phyloP scores from a whole-genome alignment of 1,140 invertebrate species.

The Euwallacea fornicatus region DNA sequence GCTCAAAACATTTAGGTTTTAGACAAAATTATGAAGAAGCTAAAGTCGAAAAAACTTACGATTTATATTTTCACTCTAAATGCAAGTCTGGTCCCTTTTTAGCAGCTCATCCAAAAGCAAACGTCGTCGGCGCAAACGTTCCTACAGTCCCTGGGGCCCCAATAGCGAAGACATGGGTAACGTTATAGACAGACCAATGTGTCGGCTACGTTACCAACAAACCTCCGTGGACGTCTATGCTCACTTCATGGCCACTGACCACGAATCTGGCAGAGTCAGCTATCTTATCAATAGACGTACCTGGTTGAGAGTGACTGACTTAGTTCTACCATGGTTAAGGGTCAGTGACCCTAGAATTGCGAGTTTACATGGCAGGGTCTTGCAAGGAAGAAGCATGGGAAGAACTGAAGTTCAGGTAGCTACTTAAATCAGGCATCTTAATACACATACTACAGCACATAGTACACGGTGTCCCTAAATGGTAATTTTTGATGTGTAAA shows the following conservation, averaged over 20 bases:
- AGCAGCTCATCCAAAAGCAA: slow-evolving; percentile 6
- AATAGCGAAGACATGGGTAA: slow-evolving; percentile 59
- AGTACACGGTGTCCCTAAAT: too few species aligned
- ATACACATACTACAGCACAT: too few species aligned
- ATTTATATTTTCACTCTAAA: neutral
- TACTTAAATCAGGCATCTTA: neutral
- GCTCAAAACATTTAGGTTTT: too few species aligned
- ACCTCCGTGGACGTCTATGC: slow-evolving; percentile 88
- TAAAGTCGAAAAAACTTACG: neutral
- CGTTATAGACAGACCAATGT: slow-evolving; percentile 64
- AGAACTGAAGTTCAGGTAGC: slow-evolving; percentile 87
- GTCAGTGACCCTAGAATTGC: slow-evolving; percentile 89
- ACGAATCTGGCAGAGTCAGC: slow-evolving; percentile 86
- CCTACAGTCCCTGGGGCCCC: slow-evolving; percentile 61
- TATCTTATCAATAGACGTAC: slow-evolving; percentile 88
- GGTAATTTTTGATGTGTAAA: too few species aligned
- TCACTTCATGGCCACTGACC: slow-evolving; percentile 85
- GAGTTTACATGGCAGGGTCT: slow-evolving; percentile 73
- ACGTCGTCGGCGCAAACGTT: slow-evolving; percentile 58
- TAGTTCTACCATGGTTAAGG: slow-evolving; percentile 79
- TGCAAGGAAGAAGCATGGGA: slow-evolving; percentile 86
- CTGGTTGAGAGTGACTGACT: slow-evolving; percentile 84
- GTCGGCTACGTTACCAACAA: slow-evolving; percentile 86
- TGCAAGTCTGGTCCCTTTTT: neutral
- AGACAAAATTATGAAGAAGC: too few species aligned